A percentile compares a stretch with the other conserved stretches of the same genome.
Evolutionary conservation across 1,140 invertebrate genomes (phyloP).

Genomic region (Berghia stephanieae): DNA sequence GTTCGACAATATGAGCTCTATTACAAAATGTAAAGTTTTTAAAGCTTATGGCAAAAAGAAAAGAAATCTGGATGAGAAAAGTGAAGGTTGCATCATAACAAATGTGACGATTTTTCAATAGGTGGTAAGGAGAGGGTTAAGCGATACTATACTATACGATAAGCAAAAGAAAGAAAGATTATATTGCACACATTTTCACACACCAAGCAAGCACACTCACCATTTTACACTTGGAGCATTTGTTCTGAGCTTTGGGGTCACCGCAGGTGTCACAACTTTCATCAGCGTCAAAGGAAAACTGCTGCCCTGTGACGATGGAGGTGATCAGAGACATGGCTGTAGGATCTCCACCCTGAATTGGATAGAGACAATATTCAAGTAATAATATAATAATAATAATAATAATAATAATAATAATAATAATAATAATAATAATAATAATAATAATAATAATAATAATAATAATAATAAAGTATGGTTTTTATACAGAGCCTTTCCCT

Average conservation of each 20-base stretch:
- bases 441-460: not conserved
- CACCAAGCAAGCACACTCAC: conserved; percentile 35
- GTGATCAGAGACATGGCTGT: conserved; percentile 79
- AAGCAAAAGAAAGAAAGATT: not conserved
- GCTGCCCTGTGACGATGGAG: conserved; percentile 88
- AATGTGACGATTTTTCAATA: too few relatives aligned
- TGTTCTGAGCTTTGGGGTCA: conserved; percentile 86
- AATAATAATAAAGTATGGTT: too few relatives aligned
- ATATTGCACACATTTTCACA: not conserved
- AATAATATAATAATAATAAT: too few relatives aligned
- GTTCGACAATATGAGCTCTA: too few relatives aligned
- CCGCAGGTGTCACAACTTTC: conserved; percentile 87
- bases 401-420: not conserved
- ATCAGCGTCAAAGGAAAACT: conserved; percentile 73
- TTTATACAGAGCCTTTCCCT: too few relatives aligned
- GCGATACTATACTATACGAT: not conserved
- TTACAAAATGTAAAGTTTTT: too few relatives aligned
- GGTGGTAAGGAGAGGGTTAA: too few relatives aligned
- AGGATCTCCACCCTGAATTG: conserved; percentile 63
- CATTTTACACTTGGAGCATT: conserved; percentile 94
- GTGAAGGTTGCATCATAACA: too few relatives aligned
- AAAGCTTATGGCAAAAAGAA: too few relatives aligned
- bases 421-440: not conserved
- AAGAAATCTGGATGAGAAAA: too few relatives aligned
- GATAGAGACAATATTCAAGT: too few relatives aligned